Base-by-base conservation (phyloP, 2,797 vertebrate species). In the Oreochromis mossambicus region DNA sequence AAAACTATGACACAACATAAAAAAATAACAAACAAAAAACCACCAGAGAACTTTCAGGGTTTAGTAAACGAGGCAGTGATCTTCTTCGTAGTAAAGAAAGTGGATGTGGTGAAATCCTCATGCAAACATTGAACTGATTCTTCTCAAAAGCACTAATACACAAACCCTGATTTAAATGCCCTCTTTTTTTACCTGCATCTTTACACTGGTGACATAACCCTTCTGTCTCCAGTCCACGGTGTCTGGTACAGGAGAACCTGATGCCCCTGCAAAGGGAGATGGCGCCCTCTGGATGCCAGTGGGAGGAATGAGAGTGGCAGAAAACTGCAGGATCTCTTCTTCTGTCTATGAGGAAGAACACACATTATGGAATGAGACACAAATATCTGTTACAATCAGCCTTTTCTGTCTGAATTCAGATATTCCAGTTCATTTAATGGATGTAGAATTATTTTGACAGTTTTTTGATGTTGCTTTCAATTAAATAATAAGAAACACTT, bases 151-250 rank as follows among this genome's bases (percentile, higher is more conserved):
- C 2, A 6, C n/a, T 1, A 70, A 21, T 24, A 13, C 15, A 36
- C 2, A 3, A 7, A 8, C 10, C 26, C 1, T 3, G 19, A 36
- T 5, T 12, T 14, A 29, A 8, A 8, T 9, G 2, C 2, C 34
- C 52, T 8, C 2, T 50, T 15, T 41, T 36, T 54, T 66, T 77
- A 98, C 98, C 97, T 98, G 98, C 82, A 92, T 92, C 89, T 98
- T 98, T 76, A 98, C 98, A 0, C 73, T 46, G 0, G 98, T 98
- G 56, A 99, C 97, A 0, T 87, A 97, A 1, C 96, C 97, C 24
- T 95, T 94, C 6, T 96, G 82, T 84, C 97, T 95, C 98, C 97
- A 98, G 94, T 98, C 98, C 89, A 99, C 0, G 0, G 86, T 82
- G 51, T 95, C 96, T 0, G 98, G 98, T 13, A 94, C 0, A 0